Percentiles rank a stretch among this genome's conserved stretches.
These are phyloP conservation scores for Gobio gobio DNA, from an alignment of 2,113 vertebrate genomes.

Conservation along the genomic window DNA sequence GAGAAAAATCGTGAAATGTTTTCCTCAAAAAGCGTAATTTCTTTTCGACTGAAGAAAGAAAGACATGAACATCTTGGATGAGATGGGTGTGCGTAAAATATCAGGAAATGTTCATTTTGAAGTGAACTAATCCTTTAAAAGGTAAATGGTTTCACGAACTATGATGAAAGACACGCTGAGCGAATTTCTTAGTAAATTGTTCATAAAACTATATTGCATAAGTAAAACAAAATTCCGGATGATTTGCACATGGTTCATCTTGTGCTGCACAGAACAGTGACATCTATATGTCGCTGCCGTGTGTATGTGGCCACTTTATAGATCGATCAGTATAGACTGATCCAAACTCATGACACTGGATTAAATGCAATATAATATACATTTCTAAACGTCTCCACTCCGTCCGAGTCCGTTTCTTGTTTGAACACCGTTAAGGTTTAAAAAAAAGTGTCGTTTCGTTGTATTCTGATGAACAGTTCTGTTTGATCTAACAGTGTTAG, in stretches of 20 bases:
- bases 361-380: background rate
- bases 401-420: background rate
- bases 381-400: background rate
- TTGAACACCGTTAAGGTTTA: background rate
- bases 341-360: background rate
- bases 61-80: too few species aligned
- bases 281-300: background rate
- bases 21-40: too few species aligned
- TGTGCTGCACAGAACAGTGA: background rate
- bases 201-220: background rate
- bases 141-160: background rate
- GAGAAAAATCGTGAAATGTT: too few species aligned
- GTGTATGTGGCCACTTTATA: background rate
- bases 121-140: background rate
- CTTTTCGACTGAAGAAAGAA: too few species aligned
- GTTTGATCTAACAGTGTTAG: background rate
- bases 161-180: background rate
- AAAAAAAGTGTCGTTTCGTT: background rate
- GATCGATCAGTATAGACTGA: background rate
- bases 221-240: background rate
- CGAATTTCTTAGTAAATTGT: background rate
- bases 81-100: too few species aligned
- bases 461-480: background rate
- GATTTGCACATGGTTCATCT: background rate
- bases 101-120: too few species aligned